Conservation (phyloP, 2,113 vertebrate genomes). For the Recurvirostra avosetta region DNA sequence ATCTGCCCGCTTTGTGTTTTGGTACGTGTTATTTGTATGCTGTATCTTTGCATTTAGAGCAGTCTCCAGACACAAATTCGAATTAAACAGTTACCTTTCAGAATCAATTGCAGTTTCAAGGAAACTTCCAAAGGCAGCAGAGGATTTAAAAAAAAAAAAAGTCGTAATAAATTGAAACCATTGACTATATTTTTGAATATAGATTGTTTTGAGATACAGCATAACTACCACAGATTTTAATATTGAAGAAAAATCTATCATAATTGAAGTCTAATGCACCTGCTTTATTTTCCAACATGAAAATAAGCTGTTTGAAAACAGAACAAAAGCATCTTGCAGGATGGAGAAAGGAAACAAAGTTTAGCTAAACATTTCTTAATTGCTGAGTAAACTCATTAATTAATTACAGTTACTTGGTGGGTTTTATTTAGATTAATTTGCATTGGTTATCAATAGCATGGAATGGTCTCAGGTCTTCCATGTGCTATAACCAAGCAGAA, state of each 20-base stretch:
- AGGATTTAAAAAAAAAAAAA: constrained; percentile 68
- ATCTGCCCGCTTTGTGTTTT: constrained; percentile 27
- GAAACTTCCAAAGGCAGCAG: constrained; percentile 76
- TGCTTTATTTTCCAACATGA: background rate
- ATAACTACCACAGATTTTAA: background rate
- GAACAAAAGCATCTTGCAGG: background rate
- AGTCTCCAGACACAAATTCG: constrained; percentile 3
- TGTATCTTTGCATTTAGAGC: background rate
- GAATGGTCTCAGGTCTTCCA: background rate
- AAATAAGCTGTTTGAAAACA: background rate
- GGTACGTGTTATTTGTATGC: constrained; percentile 9
- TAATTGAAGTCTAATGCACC: background rate
- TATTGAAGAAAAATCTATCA: background rate
- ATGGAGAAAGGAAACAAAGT: background rate
- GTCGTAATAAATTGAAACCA: constrained; percentile 64
- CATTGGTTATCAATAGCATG: background rate
- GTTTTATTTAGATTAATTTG: background rate
- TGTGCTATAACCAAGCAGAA: background rate
- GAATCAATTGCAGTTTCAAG: constrained; percentile 65
- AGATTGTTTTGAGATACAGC: constrained; percentile 21
- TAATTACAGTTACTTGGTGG: background rate
- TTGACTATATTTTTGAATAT: background rate
- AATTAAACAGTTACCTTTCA: constrained; percentile 71
- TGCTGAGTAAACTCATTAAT: background rate
- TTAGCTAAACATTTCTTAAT: background rate